Evolutionary conservation across 2,113 vertebrate species (phyloP).

Genomic region (Myrmecophaga tridactyla): DNA sequence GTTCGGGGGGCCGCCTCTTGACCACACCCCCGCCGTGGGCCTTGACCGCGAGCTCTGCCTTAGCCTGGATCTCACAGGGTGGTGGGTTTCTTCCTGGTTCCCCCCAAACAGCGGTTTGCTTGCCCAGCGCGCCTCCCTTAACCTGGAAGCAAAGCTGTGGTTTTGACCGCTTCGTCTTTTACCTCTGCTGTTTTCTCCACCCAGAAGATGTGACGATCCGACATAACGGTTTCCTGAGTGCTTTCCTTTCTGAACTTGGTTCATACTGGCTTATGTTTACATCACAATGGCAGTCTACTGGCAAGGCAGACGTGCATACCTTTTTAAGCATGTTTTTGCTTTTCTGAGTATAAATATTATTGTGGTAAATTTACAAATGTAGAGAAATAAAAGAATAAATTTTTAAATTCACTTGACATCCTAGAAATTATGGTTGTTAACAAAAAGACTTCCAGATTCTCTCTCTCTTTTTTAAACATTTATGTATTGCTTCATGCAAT

Average conservation of each 20-base stretch:
- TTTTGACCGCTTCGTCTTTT: not conserved
- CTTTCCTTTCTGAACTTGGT: not conserved
- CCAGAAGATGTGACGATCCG: not conserved
- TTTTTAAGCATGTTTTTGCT: not conserved
- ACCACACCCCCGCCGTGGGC: no score
- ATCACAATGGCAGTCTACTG: accelerated
- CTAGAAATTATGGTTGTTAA: not conserved
- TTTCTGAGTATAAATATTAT: not conserved
- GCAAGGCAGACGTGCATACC: not conserved
- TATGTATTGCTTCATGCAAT: not conserved
- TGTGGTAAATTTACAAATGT: not conserved
- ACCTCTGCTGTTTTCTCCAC: not conserved
- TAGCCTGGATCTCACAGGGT: accelerated
- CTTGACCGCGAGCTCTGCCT: not conserved
- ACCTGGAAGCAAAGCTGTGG: not conserved
- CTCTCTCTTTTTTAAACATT: not conserved
- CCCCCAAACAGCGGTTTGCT: not conserved
- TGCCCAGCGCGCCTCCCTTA: not conserved
- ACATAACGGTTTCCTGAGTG: not conserved
- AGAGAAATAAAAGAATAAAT: not conserved
- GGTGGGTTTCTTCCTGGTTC: not conserved
- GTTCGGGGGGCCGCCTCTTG: no score
- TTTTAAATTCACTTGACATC: not conserved
- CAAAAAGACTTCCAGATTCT: not conserved
- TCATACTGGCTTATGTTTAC: accelerated